A percentile compares a stretch with the other conserved stretches of the same genome.
phyloP scores from a whole-genome alignment of 37 sponge, comb jelly and placozoan genomes.

The Cliona cf. orientalis region DNA sequence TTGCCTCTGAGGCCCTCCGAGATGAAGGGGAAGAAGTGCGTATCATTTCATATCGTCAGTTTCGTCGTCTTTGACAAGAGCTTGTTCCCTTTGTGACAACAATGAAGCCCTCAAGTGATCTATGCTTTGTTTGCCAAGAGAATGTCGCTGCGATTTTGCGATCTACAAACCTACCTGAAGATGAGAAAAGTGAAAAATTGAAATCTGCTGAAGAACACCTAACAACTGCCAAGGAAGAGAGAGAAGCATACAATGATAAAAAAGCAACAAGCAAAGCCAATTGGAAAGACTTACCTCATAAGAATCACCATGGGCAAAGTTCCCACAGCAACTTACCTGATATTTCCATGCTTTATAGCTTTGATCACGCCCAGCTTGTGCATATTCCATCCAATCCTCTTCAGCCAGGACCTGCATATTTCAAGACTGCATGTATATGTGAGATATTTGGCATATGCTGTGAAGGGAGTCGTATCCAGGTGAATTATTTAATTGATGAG shows the following conservation, averaged over 20 bases:
- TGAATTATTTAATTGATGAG: slow-evolving; percentile 33
- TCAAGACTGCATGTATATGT: slow-evolving; percentile 16
- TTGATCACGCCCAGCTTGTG: slow-evolving; percentile 20
- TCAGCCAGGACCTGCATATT: slow-evolving; percentile 38
- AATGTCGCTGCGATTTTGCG: not conserved
- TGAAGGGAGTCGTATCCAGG: slow-evolving; percentile 11
- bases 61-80: not conserved
- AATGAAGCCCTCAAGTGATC: slow-evolving; percentile 23
- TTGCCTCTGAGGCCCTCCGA: too few species aligned
- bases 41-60: too few species aligned
- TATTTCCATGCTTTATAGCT: slow-evolving; percentile 31
- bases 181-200: slow-evolving; percentile 8
- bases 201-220: not conserved
- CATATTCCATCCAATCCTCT: slow-evolving; percentile 28
- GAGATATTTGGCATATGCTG: slow-evolving; percentile 32
- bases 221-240: not conserved
- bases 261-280: too few species aligned
- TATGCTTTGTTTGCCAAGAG: slow-evolving; percentile 33
- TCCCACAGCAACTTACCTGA: too few species aligned
- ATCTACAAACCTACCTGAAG: slow-evolving; percentile 2
- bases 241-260: not conserved
- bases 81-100: slow-evolving; percentile 7
- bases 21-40: too few species aligned
- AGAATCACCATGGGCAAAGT: too few species aligned
- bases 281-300: too few species aligned